Evolutionary conservation across 2,888 invertebrate genomes (phyloP).

Genomic region (Epirrhoe tristata): DNA sequence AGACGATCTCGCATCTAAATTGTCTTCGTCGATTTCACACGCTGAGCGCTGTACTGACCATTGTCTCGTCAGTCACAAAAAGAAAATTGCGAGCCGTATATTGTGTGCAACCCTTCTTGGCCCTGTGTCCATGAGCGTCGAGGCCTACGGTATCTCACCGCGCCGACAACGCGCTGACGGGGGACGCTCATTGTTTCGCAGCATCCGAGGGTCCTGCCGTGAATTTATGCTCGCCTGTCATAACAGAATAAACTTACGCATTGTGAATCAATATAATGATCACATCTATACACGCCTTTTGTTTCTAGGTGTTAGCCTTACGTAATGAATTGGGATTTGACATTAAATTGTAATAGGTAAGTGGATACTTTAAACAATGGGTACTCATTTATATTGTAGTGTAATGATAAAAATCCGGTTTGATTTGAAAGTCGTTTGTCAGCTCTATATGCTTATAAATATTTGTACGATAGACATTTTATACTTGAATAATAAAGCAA

Average conservation of each 20-base stretch:
- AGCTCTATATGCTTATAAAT: constrained; percentile 18
- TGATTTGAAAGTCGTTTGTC: constrained; percentile 42
- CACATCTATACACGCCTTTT: constrained; percentile 77
- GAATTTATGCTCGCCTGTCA: constrained; percentile 84
- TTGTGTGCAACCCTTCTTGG: constrained; percentile 73
- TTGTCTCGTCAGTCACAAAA: constrained; percentile 75
- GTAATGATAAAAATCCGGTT: constrained; percentile 57
- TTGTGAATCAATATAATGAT: constrained; percentile 83
- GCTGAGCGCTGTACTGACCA: constrained; percentile 75
- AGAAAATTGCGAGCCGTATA: constrained; percentile 73
- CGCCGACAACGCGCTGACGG: constrained; percentile 69
- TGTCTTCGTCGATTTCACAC: constrained; percentile 72
- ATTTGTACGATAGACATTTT: constrained; percentile 9
- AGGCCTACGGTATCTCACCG: constrained; percentile 76
- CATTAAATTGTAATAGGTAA: constrained; percentile 65
- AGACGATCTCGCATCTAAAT: constrained; percentile 53
- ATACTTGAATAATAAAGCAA: constrained; percentile 1
- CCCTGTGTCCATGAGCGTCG: constrained; percentile 72
- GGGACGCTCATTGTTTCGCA: constrained; percentile 78
- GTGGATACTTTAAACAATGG: constrained; percentile 71
- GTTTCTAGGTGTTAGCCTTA: constrained; percentile 80
- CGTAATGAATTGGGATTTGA: constrained; percentile 76
- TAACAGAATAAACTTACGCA: constrained; percentile 84
- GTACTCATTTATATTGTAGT: constrained; percentile 62
- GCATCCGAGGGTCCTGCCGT: constrained; percentile 80